These are phyloP conservation scores for Helicoverpa assulta DNA, from an alignment of 2,888 invertebrate species.

Conservation along the genomic window DNA sequence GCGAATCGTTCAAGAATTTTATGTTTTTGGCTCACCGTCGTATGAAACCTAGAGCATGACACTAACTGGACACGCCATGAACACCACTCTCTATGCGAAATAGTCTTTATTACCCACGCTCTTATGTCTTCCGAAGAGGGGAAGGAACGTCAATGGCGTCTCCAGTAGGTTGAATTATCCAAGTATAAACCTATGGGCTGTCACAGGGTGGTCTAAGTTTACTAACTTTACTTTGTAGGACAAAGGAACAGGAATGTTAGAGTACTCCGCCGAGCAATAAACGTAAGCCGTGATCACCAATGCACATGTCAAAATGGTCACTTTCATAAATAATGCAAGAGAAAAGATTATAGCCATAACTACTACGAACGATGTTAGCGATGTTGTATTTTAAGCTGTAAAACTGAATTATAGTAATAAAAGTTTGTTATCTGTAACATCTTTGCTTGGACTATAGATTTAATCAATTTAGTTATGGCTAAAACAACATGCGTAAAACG, in stretches of 20 bases:
- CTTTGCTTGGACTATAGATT: neutral
- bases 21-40: slow-evolving; percentile 33
- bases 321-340: neutral
- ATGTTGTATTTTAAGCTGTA: slow-evolving; percentile 1
- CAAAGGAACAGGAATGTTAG: neutral
- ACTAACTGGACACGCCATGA: too few relatives aligned
- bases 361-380: neutral
- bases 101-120: too few relatives aligned
- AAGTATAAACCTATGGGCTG: slow-evolving; percentile 25
- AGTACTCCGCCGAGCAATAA: slow-evolving; percentile 1
- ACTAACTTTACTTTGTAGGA: slow-evolving; percentile 38
- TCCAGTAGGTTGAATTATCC: too few relatives aligned
- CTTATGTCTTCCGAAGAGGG: too few relatives aligned
- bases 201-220: slow-evolving; percentile 37
- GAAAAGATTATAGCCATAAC: neutral
- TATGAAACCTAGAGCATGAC: neutral
- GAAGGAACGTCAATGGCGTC: too few relatives aligned
- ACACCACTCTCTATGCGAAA: too few relatives aligned
- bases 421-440: neutral
- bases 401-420: neutral
- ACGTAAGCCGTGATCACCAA: slow-evolving; percentile 4
- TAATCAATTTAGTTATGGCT: neutral
- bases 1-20: slow-evolving; percentile 31
- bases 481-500: neutral
- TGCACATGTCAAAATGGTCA: neutral